These are phyloP conservation scores for Solen grandis DNA, from an alignment of 1,140 invertebrate genomes.

Conservation along the genomic window DNA sequence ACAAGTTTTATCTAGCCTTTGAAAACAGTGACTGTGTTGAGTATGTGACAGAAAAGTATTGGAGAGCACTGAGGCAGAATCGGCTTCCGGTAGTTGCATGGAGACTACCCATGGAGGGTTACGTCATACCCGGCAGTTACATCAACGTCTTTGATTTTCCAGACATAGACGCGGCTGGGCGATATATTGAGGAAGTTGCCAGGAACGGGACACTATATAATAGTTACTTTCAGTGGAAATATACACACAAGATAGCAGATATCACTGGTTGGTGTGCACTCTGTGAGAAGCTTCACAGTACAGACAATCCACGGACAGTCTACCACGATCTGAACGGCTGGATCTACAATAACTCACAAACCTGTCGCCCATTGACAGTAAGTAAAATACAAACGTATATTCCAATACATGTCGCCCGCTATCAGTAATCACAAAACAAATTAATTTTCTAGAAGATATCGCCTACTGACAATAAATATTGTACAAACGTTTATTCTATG, in stretches of 20 bases:
- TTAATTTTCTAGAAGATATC: too few relatives aligned
- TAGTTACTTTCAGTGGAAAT: constrained; percentile 14
- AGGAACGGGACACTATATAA: constrained; percentile 16
- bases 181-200: constrained; percentile 1
- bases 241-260: neutral
- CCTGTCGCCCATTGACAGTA: neutral
- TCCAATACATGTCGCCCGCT: too few relatives aligned
- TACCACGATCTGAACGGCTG: constrained; percentile 15
- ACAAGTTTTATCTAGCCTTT: too few relatives aligned
- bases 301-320: neutral
- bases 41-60: constrained; percentile 79
- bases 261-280: neutral
- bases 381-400: too few relatives aligned
- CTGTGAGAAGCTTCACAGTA: neutral
- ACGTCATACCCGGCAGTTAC: constrained; percentile 14
- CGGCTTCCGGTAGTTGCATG: too few relatives aligned
- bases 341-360: neutral
- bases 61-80: constrained; percentile 59
- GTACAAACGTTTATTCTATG: too few relatives aligned
- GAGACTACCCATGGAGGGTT: constrained; percentile 2
- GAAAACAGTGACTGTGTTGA: constrained; percentile 76
- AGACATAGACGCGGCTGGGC: neutral
- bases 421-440: too few relatives aligned
- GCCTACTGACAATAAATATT: too few relatives aligned
- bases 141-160: constrained; percentile 25